Conservation (phyloP, 2,888 invertebrate genomes). For the Ceramica pisi region DNA sequence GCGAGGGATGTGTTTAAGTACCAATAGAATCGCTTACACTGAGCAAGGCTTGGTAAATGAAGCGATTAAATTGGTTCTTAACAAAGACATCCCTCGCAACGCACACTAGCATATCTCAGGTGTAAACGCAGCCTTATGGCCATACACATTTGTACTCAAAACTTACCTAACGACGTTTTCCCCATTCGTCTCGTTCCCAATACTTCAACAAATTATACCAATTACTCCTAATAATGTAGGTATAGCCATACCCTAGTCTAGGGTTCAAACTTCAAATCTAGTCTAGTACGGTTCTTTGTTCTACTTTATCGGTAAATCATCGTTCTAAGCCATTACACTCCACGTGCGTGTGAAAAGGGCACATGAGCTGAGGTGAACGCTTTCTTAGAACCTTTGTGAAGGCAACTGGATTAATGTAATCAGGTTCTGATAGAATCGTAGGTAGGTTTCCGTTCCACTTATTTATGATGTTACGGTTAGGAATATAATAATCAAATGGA, state of each 20-base stretch:
- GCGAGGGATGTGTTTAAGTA: too few species aligned
- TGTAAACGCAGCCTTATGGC: too few species aligned
- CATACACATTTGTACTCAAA: too few species aligned
- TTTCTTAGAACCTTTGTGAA: slow-evolving; percentile 36
- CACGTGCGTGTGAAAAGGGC: slow-evolving; percentile 50
- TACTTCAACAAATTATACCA: too few species aligned
- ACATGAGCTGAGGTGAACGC: slow-evolving; percentile 35
- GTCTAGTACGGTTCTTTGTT: slow-evolving; percentile 43
- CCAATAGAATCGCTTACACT: too few species aligned
- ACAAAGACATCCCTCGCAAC: too few species aligned
- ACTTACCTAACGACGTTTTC: too few species aligned
- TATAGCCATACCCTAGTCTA: slow-evolving; percentile 23
- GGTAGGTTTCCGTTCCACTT: background rate
- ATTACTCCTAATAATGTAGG: slow-evolving; percentile 5
- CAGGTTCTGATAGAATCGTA: slow-evolving; percentile 10
- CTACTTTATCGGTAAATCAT: slow-evolving; percentile 46
- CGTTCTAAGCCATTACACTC: slow-evolving; percentile 36
- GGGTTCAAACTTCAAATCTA: slow-evolving; percentile 28
- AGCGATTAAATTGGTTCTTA: too few species aligned
- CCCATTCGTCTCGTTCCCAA: too few species aligned
- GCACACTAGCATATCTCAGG: too few species aligned
- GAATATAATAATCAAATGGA: too few species aligned
- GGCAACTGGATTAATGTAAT: slow-evolving; percentile 11
- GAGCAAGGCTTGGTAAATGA: too few species aligned
- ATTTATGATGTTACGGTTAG: background rate